These are phyloP conservation scores for Bellardia pandia DNA, from an alignment of 2,888 invertebrate species.

Conservation along the genomic window DNA sequence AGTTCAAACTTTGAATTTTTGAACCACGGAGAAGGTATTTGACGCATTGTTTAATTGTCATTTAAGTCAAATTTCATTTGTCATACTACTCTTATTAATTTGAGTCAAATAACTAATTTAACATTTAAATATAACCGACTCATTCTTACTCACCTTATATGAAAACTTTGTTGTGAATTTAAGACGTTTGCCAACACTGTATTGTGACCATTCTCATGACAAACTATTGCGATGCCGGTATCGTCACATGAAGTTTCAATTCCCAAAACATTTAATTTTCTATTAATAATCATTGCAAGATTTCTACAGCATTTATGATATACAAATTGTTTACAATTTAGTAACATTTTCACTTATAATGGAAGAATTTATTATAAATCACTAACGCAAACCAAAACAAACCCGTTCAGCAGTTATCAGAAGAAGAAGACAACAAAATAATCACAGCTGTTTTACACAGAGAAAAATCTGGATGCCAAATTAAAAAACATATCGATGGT, in stretches of 20 bases:
- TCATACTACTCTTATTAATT: no score
- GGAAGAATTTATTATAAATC: neutral
- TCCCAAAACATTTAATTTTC: constrained; percentile 88
- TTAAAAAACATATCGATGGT: neutral
- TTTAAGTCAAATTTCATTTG: no score
- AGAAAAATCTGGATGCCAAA: neutral
- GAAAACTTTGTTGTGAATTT: constrained; percentile 91
- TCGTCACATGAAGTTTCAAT: constrained; percentile 99
- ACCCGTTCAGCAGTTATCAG: neutral
- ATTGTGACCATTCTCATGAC: constrained; percentile 83
- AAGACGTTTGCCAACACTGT: constrained; percentile 91
- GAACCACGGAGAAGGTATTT: no score
- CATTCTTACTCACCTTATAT: constrained; percentile 88
- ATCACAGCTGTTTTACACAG: constrained; percentile 11
- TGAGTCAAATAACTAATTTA: no score
- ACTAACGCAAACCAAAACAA: neutral
- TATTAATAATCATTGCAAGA: neutral
- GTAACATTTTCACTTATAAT: constrained; percentile 55
- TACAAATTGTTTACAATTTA: constrained; percentile 41
- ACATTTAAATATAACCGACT: neutral
- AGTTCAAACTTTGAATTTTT: no score
- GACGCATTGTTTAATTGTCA: no score
- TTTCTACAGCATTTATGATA: neutral
- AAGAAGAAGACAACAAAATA: constrained; percentile 1
- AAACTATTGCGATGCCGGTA: constrained; percentile 95